These are phyloP conservation scores for Leucophora obtusa DNA, from an alignment of 2,888 invertebrate genomes.

Conservation along the genomic window DNA sequence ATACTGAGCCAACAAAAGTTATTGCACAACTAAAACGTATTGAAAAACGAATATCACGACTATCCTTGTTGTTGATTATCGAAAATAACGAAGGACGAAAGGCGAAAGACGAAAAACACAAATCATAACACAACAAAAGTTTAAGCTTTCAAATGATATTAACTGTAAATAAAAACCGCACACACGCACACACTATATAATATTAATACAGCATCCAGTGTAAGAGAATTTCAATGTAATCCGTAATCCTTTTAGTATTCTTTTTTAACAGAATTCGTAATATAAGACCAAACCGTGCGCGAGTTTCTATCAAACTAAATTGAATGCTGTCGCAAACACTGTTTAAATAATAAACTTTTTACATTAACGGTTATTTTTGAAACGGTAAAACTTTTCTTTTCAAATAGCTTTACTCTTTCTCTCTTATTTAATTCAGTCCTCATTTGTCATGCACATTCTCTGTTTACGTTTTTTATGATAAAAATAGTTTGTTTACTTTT, in stretches of 20 bases:
- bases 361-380: conserved; percentile 36
- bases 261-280: neutral
- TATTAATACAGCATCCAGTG: neutral
- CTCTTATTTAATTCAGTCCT: neutral
- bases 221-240: conserved; percentile 19
- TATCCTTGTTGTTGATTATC: neutral
- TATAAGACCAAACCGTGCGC: conserved; percentile 51
- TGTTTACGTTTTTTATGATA: conserved; percentile 46
- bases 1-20: conserved; percentile 32
- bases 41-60: conserved; percentile 21
- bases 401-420: neutral
- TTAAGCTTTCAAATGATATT: conserved; percentile 7
- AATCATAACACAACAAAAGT: conserved; percentile 55
- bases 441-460: neutral
- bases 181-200: neutral
- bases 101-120: conserved; percentile 18
- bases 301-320: conserved; percentile 56
- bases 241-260: conserved; percentile 51
- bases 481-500: conserved; percentile 25
- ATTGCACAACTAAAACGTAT: conserved; percentile 32
- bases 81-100: conserved; percentile 4
- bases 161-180: neutral
- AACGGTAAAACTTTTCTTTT: conserved; percentile 55
- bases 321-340: conserved; percentile 8
- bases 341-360: conserved; percentile 49